phyloP scores from a whole-genome alignment of 2,113 vertebrate species.

The Gymnobelideus leadbeateri region DNA sequence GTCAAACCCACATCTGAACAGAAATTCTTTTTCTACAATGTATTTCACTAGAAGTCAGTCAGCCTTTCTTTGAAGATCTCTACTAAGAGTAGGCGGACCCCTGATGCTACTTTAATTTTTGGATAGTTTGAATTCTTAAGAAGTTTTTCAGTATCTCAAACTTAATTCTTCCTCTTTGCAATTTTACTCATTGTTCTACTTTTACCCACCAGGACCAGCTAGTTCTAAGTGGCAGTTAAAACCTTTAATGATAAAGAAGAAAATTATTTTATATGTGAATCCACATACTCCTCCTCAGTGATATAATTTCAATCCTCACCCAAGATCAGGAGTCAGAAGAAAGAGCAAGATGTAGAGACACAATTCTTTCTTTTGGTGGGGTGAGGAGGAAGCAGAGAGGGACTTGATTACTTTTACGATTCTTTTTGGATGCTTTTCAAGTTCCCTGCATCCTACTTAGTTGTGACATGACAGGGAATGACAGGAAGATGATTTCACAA shows the following conservation, averaged over 20 bases:
- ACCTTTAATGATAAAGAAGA: conserved; percentile 26
- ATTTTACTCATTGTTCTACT: not conserved
- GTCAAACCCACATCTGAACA: not conserved
- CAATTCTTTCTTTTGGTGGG: not conserved
- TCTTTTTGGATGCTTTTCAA: not conserved
- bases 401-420: not conserved
- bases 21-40: not conserved
- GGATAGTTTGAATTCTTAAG: not conserved
- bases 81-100: not conserved
- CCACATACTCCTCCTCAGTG: not conserved
- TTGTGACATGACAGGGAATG: not conserved
- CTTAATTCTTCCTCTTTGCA: not conserved
- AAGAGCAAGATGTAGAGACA: not conserved
- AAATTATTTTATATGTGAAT: not conserved
- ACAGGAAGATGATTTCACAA: not conserved
- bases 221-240: not conserved
- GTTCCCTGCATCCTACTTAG: conserved; percentile 2
- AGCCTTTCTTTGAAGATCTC: not conserved
- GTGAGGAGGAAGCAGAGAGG: not conserved
- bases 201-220: not conserved
- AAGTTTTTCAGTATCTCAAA: not conserved
- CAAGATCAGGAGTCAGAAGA: not conserved
- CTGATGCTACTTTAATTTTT: not conserved
- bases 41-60: not conserved
- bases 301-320: not conserved